These are phyloP conservation scores for Cairina moschata DNA, from an alignment of 2,113 vertebrate genomes.

Conservation along the genomic window DNA sequence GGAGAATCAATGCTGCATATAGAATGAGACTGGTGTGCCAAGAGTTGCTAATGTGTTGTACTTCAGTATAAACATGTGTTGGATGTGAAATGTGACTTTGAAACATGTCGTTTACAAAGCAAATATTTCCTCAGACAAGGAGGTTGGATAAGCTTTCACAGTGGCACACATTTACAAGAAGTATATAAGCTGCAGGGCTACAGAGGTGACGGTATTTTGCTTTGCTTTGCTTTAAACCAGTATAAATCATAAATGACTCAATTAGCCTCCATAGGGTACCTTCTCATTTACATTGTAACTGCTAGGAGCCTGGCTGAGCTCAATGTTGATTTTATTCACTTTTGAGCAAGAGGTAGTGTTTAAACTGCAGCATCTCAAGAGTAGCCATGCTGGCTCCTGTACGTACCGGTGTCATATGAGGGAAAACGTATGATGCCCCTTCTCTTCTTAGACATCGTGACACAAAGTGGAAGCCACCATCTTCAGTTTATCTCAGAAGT, in stretches of 20 bases:
- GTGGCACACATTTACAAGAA: neutral
- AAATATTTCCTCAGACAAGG: neutral
- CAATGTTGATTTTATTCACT: neutral
- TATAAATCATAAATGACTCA: neutral
- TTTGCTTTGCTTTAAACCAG: neutral
- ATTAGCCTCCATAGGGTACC: neutral
- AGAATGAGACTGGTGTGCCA: neutral
- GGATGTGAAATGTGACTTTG: neutral
- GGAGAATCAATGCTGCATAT: fast-evolving
- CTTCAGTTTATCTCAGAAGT: neutral
- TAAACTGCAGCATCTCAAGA: neutral
- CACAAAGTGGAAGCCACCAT: neutral
- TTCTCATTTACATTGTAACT: neutral
- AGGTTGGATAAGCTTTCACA: neutral
- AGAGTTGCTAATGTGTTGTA: neutral
- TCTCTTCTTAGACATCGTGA: neutral
- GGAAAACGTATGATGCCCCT: neutral
- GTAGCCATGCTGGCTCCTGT: neutral
- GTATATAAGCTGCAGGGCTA: neutral
- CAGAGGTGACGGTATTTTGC: neutral
- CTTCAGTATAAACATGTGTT: neutral
- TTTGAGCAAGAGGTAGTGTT: neutral
- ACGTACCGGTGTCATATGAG: fast-evolving
- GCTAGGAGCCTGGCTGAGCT: neutral
- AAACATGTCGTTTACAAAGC: neutral